Evolutionary conservation across 2,888 invertebrate species (phyloP).

Genomic region (Eupeodes luniger): DNA sequence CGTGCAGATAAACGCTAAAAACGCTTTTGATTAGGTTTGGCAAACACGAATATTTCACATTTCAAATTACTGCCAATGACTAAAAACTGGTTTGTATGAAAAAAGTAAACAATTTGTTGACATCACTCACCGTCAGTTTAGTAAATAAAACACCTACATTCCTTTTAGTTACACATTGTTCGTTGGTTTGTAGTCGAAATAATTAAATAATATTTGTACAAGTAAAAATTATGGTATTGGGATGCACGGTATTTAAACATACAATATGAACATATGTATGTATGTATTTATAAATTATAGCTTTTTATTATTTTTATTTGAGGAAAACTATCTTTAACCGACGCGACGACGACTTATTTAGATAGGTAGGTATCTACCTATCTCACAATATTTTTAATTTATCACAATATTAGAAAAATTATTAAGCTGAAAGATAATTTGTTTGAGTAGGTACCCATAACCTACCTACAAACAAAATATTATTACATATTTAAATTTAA

Average conservation of each 20-base stretch:
- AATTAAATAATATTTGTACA: too few species aligned
- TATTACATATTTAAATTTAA: too few species aligned
- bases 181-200: conserved; percentile 1
- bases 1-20: neutral
- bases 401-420: neutral
- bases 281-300: neutral
- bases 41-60: neutral
- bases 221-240: neutral
- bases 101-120: conserved; percentile 20
- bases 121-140: conserved; percentile 11
- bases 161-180: neutral
- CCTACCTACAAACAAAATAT: too few species aligned
- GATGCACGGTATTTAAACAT: neutral
- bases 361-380: neutral
- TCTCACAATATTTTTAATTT: neutral
- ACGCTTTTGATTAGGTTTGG: neutral
- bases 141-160: neutral
- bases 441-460: too few species aligned
- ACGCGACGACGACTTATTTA: too few species aligned
- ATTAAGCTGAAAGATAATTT: neutral
- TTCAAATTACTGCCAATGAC: neutral
- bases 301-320: neutral
- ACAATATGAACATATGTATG: neutral
- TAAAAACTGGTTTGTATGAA: neutral
- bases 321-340: neutral